phyloP scores from a whole-genome alignment of 2,113 vertebrate genomes.

The Antechinus stuartii region DNA sequence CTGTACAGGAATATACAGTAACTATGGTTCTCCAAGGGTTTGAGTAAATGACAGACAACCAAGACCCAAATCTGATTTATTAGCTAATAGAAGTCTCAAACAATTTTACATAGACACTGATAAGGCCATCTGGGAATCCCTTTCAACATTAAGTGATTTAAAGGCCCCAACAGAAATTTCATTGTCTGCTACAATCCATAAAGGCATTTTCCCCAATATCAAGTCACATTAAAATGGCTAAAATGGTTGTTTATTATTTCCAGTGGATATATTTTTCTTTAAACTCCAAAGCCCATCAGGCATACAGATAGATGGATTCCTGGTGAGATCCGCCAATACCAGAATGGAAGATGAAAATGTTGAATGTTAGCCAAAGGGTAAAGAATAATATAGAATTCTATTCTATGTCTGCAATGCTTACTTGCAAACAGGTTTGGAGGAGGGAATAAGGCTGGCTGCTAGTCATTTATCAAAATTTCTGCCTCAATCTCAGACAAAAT shows the following conservation, averaged over 20 bases:
- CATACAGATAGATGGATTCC: conserved; percentile 41
- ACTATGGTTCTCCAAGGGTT: conserved; percentile 85
- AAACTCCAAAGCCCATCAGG: conserved; percentile 40
- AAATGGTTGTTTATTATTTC: conserved; percentile 50
- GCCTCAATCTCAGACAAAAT: background rate
- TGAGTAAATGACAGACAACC: conserved; percentile 86
- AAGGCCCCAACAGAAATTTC: conserved; percentile 80
- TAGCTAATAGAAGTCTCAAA: conserved; percentile 84
- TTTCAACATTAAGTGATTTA: conserved; percentile 87
- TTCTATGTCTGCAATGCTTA: background rate
- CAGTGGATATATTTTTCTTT: conserved; percentile 50
- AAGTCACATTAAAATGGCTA: conserved; percentile 33
- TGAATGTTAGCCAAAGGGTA: background rate
- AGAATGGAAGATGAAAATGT: conserved; percentile 43
- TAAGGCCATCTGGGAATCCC: conserved; percentile 83
- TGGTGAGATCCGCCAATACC: conserved; percentile 46
- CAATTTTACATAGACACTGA: conserved; percentile 84
- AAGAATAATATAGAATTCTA: background rate
- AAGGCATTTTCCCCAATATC: conserved; percentile 55
- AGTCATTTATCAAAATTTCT: background rate
- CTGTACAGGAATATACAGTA: conserved; percentile 85
- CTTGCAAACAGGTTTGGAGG: background rate
- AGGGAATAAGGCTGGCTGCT: background rate
- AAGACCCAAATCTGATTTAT: conserved; percentile 86
- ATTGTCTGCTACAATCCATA: conserved; percentile 73